Evolutionary conservation across 2,888 invertebrate species (phyloP).

Genomic region (Melinaea menophilus): DNA sequence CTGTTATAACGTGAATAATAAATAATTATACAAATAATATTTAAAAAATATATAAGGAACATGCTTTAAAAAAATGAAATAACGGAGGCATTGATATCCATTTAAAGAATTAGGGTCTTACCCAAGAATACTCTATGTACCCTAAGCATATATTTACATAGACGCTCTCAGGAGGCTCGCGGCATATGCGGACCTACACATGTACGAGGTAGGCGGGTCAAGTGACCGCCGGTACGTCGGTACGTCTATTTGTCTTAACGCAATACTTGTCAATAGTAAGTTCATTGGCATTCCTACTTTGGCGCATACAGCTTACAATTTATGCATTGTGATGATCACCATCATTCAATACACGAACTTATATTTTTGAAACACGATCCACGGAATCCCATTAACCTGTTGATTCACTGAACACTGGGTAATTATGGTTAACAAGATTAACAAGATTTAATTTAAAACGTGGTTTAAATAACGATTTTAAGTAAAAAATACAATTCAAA

Average conservation of each 20-base stretch:
- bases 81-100: conserved; percentile 24
- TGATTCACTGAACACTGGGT: conserved; percentile 69
- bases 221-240: conserved; percentile 72
- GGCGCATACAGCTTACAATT: conserved; percentile 71
- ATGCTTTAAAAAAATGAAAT: too few relatives aligned
- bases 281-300: conserved; percentile 75
- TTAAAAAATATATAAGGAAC: too few relatives aligned
- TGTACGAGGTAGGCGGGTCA: conserved; percentile 55
- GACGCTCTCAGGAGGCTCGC: conserved; percentile 69
- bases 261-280: conserved; percentile 77
- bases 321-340: conserved; percentile 63
- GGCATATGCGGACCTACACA: conserved; percentile 49
- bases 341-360: conserved; percentile 53
- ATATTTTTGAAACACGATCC: conserved; percentile 69
- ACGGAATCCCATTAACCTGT: conserved; percentile 69
- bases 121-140: conserved; percentile 70
- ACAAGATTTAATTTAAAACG: conserved; percentile 39
- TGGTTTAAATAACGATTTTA: background rate
- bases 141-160: conserved; percentile 66
- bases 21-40: too few relatives aligned
- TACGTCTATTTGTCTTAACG: conserved; percentile 75
- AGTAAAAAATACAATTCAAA: too few relatives aligned
- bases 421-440: conserved; percentile 54
- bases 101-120: conserved; percentile 45
- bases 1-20: too few relatives aligned